Evolutionary conservation across 2,888 invertebrate genomes (phyloP).

Genomic region (Perithous albicinctus): DNA sequence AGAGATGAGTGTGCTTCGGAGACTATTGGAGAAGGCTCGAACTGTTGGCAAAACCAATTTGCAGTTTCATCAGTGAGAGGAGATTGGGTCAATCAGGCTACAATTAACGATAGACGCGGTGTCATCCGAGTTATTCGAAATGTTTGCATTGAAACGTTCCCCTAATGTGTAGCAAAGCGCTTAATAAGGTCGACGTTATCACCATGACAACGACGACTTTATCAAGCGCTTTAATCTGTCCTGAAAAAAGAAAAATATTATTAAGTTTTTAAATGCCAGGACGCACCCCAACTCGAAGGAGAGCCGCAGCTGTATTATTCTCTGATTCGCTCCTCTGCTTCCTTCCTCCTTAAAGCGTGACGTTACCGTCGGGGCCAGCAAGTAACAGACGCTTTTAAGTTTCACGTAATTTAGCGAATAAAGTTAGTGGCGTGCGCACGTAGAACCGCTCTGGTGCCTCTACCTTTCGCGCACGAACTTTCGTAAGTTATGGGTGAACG

Average conservation of each 20-base stretch:
- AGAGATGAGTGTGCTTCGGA: slow-evolving; percentile 27
- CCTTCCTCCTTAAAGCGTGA: slow-evolving; percentile 20
- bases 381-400: slow-evolving; percentile 78
- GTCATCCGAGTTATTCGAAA: slow-evolving; percentile 34
- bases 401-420: slow-evolving; percentile 79
- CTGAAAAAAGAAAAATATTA: slow-evolving; percentile 61
- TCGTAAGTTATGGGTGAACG: slow-evolving; percentile 69
- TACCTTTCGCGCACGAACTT: slow-evolving; percentile 66
- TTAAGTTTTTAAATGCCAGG: slow-evolving; percentile 49
- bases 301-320: background rate
- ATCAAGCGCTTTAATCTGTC: slow-evolving; percentile 50
- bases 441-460: slow-evolving; percentile 49
- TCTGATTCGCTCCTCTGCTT: slow-evolving; percentile 8
- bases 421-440: slow-evolving; percentile 72
- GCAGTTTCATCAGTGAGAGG: slow-evolving; percentile 69
- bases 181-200: background rate
- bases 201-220: background rate
- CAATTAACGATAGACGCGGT: slow-evolving; percentile 68
- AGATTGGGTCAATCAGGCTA: slow-evolving; percentile 72
- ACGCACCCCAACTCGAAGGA: background rate
- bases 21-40: slow-evolving; percentile 14
- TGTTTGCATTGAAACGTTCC: background rate
- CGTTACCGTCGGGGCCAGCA: slow-evolving; percentile 31
- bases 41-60: slow-evolving; percentile 69
- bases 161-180: no score